phyloP scores from a whole-genome alignment of 1,140 invertebrate genomes.

The Drosophila tropicalis region DNA sequence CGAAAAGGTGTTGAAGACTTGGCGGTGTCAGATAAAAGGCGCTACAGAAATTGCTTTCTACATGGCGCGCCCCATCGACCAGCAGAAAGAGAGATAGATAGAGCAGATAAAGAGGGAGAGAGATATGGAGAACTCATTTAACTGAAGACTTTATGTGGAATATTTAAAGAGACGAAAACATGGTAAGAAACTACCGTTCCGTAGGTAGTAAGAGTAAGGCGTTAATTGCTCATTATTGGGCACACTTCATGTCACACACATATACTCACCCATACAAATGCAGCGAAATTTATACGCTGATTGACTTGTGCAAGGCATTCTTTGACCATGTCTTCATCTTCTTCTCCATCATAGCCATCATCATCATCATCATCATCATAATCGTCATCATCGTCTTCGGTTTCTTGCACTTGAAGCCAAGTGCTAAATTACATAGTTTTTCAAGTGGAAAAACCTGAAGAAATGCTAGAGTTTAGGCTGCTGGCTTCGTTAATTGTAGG shows the following conservation, averaged over 20 bases:
- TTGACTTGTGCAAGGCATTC: constrained; percentile 61
- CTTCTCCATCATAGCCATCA: constrained; percentile 7
- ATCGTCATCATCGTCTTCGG: constrained; percentile 47
- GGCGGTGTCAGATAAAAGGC: constrained; percentile 80
- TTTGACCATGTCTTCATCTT: constrained; percentile 11
- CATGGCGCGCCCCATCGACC: constrained; percentile 44
- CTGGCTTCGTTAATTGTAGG: constrained; percentile 70
- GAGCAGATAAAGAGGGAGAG: neutral
- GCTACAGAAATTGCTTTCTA: constrained; percentile 74
- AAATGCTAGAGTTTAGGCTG: constrained; percentile 73
- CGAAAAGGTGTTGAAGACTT: constrained; percentile 78
- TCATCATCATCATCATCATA: constrained; percentile 26
- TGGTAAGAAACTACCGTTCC: constrained; percentile 49
- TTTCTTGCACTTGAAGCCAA: constrained; percentile 65
- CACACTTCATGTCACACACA: constrained; percentile 80
- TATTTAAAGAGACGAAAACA: constrained; percentile 39
- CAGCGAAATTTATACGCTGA: constrained; percentile 64
- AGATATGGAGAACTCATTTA: constrained; percentile 37
- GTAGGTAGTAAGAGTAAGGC: constrained; percentile 78
- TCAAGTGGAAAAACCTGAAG: constrained; percentile 77
- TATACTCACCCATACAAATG: constrained; percentile 62
- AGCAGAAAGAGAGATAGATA: neutral
- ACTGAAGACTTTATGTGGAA: constrained; percentile 42
- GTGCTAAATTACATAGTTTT: constrained; percentile 81
- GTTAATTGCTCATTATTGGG: constrained; percentile 83